phyloP scores from a whole-genome alignment of 1,140 invertebrate species.

The Calliphora vicina region DNA sequence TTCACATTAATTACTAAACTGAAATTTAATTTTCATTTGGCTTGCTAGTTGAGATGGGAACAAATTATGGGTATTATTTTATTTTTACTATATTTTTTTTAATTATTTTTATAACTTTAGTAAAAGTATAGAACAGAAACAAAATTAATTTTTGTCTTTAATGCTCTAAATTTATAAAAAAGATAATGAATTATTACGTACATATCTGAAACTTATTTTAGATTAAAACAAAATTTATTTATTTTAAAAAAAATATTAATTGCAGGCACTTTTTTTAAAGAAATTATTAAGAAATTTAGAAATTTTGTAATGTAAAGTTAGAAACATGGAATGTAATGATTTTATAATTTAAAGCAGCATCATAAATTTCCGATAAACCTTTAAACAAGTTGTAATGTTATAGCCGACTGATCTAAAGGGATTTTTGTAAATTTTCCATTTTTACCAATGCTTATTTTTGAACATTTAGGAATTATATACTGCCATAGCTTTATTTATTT shows the following conservation, averaged over 20 bases:
- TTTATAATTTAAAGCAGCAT: no score
- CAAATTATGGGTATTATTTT: slow-evolving; percentile 34
- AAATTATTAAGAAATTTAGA: background rate
- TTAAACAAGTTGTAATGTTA: no score
- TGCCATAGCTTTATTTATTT: no score
- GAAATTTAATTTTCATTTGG: background rate
- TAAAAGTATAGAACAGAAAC: background rate
- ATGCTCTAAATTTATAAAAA: background rate
- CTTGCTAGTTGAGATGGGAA: slow-evolving; percentile 22
- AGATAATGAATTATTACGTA: background rate
- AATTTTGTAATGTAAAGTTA: background rate
- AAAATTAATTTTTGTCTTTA: background rate
- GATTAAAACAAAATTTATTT: background rate
- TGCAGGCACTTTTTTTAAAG: background rate
- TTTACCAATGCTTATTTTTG: no score
- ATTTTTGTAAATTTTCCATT: no score
- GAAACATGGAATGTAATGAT: background rate
- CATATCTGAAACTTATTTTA: background rate
- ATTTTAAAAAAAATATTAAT: background rate
- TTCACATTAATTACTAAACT: background rate
- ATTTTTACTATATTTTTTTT: background rate
- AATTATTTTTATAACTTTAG: background rate
- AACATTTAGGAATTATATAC: no score
- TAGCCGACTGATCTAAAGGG: no score
- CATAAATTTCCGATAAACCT: no score